Base-by-base conservation (phyloP, 2,113 vertebrate genomes). In the Ophiodon elongatus region DNA sequence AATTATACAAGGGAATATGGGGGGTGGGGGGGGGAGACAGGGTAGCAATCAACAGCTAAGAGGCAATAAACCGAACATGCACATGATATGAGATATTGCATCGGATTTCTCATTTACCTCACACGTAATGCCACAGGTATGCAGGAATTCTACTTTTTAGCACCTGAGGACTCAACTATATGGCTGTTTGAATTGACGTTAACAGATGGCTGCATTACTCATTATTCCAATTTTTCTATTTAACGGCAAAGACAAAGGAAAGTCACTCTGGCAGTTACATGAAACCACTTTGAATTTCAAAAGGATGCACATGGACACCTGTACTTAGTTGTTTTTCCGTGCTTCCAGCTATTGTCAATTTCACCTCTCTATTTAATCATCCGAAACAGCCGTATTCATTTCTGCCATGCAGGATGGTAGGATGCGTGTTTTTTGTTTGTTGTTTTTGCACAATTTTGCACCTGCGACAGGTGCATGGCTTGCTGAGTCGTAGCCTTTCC, bases 181-280 rank as follows among this genome's bases (percentile, higher is more conserved):
- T 11, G 64, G 31, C 69, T 69, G n/a, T 69, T 70, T 60, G 72
- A 83, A 82, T 43, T 75, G 88, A 73, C 83, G 62, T 89, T 73
- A 87, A 70, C 91, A 94, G 87, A 93, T 94, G 89, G 87, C 80
- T 59, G 57, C 74, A 59, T 86, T 79, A 84, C 72, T 86, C 71
- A 74, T 86, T 63, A 85, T 85, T 78, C 77, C 75, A 56, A 56
- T 90, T 87, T 59, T 69, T 89, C 65, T 85, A 74, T 92, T 85
- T 90, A 72, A 31, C 50, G 23, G 69, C 86, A 92, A 93, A 94
- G 90, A 85, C 91, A 83, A 93, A 85, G 41, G 45, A 89, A 93
- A 91, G 90, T 93, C 91, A 91, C 59, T 57, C 75, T 21, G n/a
- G 43, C 72, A 63, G 77, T 82, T 79, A 82, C 79, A 84, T 63